Evolutionary conservation across 2,888 invertebrate genomes (phyloP), one percentile per base, ranked within the genome.

Genomic region (Gymnosoma rotundatum): DNA sequence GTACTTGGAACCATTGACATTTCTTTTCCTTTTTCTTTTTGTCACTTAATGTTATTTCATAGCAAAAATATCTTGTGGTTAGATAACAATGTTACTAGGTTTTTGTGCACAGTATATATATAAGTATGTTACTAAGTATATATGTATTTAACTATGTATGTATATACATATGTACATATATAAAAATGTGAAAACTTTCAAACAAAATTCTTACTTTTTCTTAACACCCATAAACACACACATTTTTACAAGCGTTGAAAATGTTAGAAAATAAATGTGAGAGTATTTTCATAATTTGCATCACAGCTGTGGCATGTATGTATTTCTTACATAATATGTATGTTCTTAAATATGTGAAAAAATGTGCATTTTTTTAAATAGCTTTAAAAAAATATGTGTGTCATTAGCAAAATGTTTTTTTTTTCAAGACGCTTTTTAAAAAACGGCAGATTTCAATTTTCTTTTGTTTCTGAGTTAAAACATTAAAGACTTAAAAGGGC

Each of bases 31-130:
- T 7, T 32, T 32, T 7, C 14, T 42, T 42, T 42, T 14, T 10
- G 14, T 42, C 4, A 10, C 10, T 42, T 42, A 42, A 7, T 42
- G 7, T 42, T 45, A 69, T 69, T 75, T 75, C 74, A 12, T 75
- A 56, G 54, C 56, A 50, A 25, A 75, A 81, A 81, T 81, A 70
- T 50, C 70, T 75, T 81, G 75, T 56, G 75, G 81, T 70, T 69
- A 63, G 75, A 60, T 75, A 75, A 75, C 69, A 69, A 75, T 74
- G 42, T 75, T 56, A 50, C 81, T 25, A 20, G 48, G 25, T 50
- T 75, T 69, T 21, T 38, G 52, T 7, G 16, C 20, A 60, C 58
- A 36, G 45, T 16, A 48, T 5, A 48, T 16, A 16, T n/a, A 12
- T n/a, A 48, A 14, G 42, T 14, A 42, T 42, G 0, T 42, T 0